phyloP scores from a whole-genome alignment of 2,888 invertebrate genomes.

The Phrixothrix hirtus region DNA sequence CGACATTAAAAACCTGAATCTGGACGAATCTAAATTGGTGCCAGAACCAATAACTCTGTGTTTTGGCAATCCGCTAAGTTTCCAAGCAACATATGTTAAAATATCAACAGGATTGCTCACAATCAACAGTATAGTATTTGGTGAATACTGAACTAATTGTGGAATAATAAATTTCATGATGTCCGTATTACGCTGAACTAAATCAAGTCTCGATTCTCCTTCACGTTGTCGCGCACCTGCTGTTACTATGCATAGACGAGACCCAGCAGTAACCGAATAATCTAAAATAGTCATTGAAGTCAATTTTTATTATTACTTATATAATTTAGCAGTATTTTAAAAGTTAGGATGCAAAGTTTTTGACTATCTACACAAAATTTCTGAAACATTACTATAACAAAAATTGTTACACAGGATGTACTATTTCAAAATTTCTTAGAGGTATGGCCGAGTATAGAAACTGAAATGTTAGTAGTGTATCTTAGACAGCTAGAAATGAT shows the following conservation, averaged over 20 bases:
- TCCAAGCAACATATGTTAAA: too few relatives aligned
- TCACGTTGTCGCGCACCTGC: conserved; percentile 90
- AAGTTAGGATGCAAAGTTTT: too few relatives aligned
- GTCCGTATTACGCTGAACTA: conserved; percentile 89
- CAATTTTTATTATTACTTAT: too few relatives aligned
- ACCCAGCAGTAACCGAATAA: conserved; percentile 76
- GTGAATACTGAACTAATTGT: conserved; percentile 78
- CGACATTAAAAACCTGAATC: conserved; percentile 86
- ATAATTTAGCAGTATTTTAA: too few relatives aligned
- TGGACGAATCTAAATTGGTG: conserved; percentile 89
- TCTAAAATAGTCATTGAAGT: conserved; percentile 56
- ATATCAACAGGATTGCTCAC: conserved; percentile 94
- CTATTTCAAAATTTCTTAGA: too few relatives aligned
- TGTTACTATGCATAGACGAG: conserved; percentile 84
- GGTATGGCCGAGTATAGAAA: too few relatives aligned
- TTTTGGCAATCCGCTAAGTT: conserved; percentile 84
- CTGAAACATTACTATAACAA: too few relatives aligned
- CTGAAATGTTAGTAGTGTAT: too few relatives aligned
- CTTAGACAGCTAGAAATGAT: too few relatives aligned
- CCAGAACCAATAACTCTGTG: conserved; percentile 88
- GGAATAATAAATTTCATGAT: conserved; percentile 87
- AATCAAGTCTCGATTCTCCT: conserved; percentile 82
- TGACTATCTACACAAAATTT: too few relatives aligned
- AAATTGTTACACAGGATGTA: too few relatives aligned
- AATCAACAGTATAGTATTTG: conserved; percentile 81